Conservation (phyloP, 1,140 invertebrate species). For the Drosophila arawakana region DNA sequence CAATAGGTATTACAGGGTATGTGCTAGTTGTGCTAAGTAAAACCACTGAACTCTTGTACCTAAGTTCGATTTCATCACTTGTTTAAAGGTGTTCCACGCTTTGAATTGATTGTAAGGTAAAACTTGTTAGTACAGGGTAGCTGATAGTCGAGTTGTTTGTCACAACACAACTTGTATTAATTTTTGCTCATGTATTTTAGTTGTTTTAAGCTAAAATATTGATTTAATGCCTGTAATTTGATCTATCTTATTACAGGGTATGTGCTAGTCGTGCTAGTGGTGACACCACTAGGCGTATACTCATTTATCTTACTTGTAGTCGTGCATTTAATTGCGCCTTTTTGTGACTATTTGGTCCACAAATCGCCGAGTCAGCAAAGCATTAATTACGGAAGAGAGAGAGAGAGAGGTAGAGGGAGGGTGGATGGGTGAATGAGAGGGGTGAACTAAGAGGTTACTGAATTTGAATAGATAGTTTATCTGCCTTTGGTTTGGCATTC, state of each 20-base stretch:
- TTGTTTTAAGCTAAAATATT: neutral
- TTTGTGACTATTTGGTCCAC: slow-evolving; percentile 54
- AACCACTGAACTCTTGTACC: neutral
- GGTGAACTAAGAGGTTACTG: neutral
- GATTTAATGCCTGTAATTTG: neutral
- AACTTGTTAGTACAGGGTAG: neutral
- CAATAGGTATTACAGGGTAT: too few species aligned
- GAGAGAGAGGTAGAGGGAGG: slow-evolving; percentile 9
- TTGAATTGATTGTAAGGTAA: too few species aligned
- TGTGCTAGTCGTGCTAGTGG: neutral
- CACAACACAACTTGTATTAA: neutral
- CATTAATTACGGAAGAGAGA: slow-evolving; percentile 63
- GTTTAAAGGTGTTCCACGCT: too few species aligned
- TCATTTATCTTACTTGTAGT: slow-evolving; percentile 47
- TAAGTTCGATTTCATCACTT: too few species aligned
- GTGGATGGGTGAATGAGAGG: neutral
- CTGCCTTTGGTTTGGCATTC: slow-evolving; percentile 37
- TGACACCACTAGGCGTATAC: neutral
- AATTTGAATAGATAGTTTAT: slow-evolving; percentile 60
- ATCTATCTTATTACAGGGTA: neutral
- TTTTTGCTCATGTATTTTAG: neutral
- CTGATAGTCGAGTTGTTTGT: neutral
- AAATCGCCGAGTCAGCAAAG: slow-evolving; percentile 67
- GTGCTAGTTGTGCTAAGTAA: too few species aligned
- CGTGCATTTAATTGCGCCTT: slow-evolving; percentile 69